phyloP scores from a whole-genome alignment of 2,888 invertebrate genomes.

The Agrotis clavis region DNA sequence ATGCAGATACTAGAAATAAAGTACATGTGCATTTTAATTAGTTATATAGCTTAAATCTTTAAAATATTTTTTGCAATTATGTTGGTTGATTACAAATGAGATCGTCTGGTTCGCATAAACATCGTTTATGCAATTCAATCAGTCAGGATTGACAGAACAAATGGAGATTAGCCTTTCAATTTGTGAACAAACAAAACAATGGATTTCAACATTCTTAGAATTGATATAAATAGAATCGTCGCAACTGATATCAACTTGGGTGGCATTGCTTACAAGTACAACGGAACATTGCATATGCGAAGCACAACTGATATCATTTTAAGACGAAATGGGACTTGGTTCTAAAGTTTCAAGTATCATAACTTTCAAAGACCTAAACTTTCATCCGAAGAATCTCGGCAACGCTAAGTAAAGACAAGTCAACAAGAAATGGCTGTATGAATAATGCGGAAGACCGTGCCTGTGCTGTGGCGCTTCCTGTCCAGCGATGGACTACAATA shows the following conservation, averaged over 20 bases:
- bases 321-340: background rate
- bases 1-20: conserved; percentile 56
- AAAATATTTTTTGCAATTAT: conserved; percentile 69
- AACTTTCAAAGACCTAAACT: background rate
- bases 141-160: conserved; percentile 55
- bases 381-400: background rate
- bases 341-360: background rate
- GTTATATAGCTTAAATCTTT: conserved; percentile 64
- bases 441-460: too few species aligned
- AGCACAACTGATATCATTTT: background rate
- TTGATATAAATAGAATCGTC: conserved; percentile 46
- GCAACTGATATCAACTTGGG: conserved; percentile 51
- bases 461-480: too few species aligned
- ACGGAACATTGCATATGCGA: conserved; percentile 21
- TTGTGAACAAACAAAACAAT: conserved; percentile 60
- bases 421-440: background rate
- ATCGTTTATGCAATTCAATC: conserved; percentile 51
- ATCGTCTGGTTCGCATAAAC: conserved; percentile 36
- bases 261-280: conserved; percentile 38
- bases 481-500: too few species aligned
- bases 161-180: conserved; percentile 55
- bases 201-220: conserved; percentile 50
- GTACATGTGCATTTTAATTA: conserved; percentile 73
- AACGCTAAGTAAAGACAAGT: background rate
- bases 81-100: conserved; percentile 72